Base-by-base conservation (phyloP, 2,797 vertebrate species). In the Chromis chromis region DNA sequence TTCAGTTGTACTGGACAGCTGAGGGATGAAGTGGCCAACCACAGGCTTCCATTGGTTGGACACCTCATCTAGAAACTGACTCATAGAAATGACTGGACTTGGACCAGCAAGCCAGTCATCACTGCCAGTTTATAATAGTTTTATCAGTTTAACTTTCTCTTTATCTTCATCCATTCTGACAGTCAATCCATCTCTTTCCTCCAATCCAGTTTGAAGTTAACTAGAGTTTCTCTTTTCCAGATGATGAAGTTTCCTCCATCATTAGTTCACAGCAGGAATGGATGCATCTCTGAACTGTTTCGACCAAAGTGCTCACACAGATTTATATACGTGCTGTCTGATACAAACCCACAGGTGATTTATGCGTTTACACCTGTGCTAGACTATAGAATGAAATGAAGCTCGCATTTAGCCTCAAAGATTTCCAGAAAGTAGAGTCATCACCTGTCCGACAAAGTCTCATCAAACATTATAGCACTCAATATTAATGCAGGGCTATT, bases 1-100 rank as follows among this genome's bases (percentile, higher is more conserved):
- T 93, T 89, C 87, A 78, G 82, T 91, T 81, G 84, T 87, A 84
- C 91, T 89, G 91, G 91, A 93, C 92, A 93, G 91, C 92, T 92
- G 91, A 93, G 92, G 75, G 87, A 88, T 84, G 89, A 83, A 86
- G 89, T 83, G 85, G 87, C 91, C 92, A 91, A 86, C 79, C 88
- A 82, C 89, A 77, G 87, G 81, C 89, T 85, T 91, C 82, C 81
- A 83, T 90, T 86, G 91, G 87, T 90, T 91, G 92, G 91, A 90
- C 88, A 86, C 88, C 83, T 87, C 86, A 81, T 90, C 87, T 82
- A 86, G 83, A 88, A 88, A 90, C 85, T 90, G 91, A 93, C 89
- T 93, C 92, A 91, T 83, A 92, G 89, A 88, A 89, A 91, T 89
- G 91, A 90, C 91, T 92, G 91, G 88, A 90, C 78, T 76, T 81